Percentiles rank a stretch among this genome's conserved stretches.
phyloP scores from a whole-genome alignment of 2,888 invertebrate species.

The Anagyrus pseudococci region DNA sequence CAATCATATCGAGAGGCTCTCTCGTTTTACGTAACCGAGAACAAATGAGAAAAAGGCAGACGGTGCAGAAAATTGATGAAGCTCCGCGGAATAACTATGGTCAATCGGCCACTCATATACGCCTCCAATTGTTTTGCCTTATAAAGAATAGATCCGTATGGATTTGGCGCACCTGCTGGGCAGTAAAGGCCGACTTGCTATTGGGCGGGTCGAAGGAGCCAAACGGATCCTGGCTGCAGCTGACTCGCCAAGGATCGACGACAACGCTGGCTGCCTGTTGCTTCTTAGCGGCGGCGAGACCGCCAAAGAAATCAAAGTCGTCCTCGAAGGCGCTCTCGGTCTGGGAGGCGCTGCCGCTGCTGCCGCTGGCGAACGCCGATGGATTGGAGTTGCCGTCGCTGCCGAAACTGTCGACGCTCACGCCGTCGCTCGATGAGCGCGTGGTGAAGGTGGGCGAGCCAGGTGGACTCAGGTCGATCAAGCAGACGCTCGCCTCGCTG shows the following conservation, averaged over 20 bases:
- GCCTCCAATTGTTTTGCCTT: too few species aligned
- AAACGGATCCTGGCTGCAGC: constrained; percentile 64
- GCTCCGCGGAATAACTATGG: too few species aligned
- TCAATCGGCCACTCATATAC: too few species aligned
- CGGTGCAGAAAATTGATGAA: too few species aligned
- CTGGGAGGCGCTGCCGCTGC: constrained; percentile 73
- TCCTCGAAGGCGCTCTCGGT: constrained; percentile 85
- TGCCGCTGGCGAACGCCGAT: constrained; percentile 60
- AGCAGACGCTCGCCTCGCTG: constrained; percentile 62
- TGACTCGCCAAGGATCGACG: constrained; percentile 65
- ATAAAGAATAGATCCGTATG: too few species aligned
- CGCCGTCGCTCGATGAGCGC: constrained; percentile 76
- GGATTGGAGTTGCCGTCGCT: constrained; percentile 74
- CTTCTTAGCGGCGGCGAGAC: constrained; percentile 64
- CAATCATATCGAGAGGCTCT: too few species aligned
- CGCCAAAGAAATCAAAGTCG: constrained; percentile 76
- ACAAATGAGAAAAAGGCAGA: too few species aligned
- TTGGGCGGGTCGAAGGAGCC: constrained; percentile 56
- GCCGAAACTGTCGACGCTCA: constrained; percentile 78
- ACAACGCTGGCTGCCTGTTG: constrained; percentile 29
- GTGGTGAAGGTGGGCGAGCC: constrained; percentile 79
- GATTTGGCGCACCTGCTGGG: too few species aligned
- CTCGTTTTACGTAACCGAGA: too few species aligned
- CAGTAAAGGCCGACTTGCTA: not conserved
- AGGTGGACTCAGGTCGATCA: constrained; percentile 78